Percentiles rank a stretch among this genome's conserved stretches.
These are phyloP conservation scores for Epinephelus fuscoguttatus DNA, from an alignment of 2,113 vertebrate genomes.

Conservation along the genomic window DNA sequence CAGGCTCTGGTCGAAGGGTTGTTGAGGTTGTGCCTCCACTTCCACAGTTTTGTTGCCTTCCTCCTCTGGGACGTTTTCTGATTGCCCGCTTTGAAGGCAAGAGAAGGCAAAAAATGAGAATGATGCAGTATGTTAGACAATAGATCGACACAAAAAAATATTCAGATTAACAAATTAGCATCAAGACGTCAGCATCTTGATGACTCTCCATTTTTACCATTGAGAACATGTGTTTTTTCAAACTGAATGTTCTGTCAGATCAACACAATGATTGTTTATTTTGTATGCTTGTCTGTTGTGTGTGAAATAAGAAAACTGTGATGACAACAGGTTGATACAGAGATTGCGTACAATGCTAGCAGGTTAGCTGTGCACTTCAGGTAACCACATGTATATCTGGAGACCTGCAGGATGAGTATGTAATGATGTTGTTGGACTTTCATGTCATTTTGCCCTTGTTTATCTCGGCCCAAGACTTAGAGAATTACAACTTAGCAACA, in stretches of 20 bases:
- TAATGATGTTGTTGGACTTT: neutral
- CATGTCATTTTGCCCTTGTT: neutral
- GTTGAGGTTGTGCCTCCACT: slow-evolving; percentile 73
- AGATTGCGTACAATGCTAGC: neutral
- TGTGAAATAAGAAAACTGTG: neutral
- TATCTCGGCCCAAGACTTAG: neutral
- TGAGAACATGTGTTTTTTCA: neutral
- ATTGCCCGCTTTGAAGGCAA: slow-evolving; percentile 82
- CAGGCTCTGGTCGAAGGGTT: slow-evolving; percentile 81
- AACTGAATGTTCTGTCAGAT: neutral
- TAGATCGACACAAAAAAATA: neutral
- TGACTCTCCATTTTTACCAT: neutral
- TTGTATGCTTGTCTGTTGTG: neutral
- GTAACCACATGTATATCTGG: neutral
- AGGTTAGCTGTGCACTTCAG: neutral
- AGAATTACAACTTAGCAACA: neutral
- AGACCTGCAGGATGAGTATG: neutral
- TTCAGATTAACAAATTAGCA: neutral
- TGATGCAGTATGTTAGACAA: neutral
- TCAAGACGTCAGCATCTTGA: neutral
- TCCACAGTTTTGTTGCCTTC: slow-evolving; percentile 71
- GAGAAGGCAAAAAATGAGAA: slow-evolving; percentile 60
- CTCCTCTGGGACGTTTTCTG: slow-evolving; percentile 83
- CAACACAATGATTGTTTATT: neutral
- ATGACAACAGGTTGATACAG: neutral